These are phyloP conservation scores for Geopemphigus sp. DNA, from an alignment of 1,140 invertebrate genomes.

Conservation along the genomic window DNA sequence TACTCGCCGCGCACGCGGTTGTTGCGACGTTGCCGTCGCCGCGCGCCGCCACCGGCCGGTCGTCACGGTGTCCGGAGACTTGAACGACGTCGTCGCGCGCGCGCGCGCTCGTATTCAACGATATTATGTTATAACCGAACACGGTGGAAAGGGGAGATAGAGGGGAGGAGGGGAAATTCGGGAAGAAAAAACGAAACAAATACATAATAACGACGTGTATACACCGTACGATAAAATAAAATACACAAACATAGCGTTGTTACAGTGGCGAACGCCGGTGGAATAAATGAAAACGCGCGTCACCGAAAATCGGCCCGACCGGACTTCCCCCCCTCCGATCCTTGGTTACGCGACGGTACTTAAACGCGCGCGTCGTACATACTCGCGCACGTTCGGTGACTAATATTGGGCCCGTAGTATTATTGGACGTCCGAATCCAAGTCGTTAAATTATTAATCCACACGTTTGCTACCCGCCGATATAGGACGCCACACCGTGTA, in stretches of 20 bases:
- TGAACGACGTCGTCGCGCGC: constrained; percentile 16
- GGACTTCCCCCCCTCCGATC: no score
- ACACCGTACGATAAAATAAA: no score
- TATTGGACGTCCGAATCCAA: no score
- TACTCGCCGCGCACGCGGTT: constrained; percentile 21
- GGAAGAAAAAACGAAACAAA: constrained; percentile 6
- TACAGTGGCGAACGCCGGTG: background rate
- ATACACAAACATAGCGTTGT: no score
- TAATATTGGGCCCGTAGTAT: no score
- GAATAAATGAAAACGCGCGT: constrained; percentile 10
- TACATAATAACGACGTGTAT: background rate
- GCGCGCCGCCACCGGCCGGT: constrained; percentile 27
- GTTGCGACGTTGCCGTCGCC: constrained; percentile 42
- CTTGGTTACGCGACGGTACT: background rate
- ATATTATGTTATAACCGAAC: no score
- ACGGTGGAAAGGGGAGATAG: background rate
- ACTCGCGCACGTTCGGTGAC: no score
- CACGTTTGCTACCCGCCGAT: no score
- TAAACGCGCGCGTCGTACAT: no score
- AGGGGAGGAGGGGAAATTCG: no score
- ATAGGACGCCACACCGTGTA: background rate
- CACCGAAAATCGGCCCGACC: background rate
- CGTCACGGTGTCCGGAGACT: constrained; percentile 42
- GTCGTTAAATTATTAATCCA: no score
- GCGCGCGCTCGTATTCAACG: no score